Evolutionary conservation across 2,888 invertebrate genomes (phyloP).

Genomic region (Euplagia quadripunctaria): DNA sequence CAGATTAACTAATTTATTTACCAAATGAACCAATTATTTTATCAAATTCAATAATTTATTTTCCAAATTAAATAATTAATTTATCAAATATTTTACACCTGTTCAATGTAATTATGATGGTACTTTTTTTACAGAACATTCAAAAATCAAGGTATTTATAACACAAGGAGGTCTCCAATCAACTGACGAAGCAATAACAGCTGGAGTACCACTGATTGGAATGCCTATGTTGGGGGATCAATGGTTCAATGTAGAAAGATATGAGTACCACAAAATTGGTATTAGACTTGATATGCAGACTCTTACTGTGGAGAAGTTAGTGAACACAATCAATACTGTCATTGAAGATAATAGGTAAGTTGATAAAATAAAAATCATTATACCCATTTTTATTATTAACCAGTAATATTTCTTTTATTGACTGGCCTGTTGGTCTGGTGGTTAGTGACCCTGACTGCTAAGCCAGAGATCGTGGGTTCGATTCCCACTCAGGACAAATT

Average conservation of each 20-base stretch:
- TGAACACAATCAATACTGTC: constrained; percentile 16
- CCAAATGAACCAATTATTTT: too few species aligned
- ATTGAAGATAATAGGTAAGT: constrained; percentile 17
- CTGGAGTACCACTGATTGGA: constrained; percentile 64
- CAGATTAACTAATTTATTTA: too few species aligned
- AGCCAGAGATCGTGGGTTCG: too few species aligned
- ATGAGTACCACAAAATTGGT: constrained; percentile 30
- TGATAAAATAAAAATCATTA: too few species aligned
- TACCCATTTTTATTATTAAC: too few species aligned
- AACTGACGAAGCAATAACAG: constrained; percentile 71
- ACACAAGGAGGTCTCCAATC: constrained; percentile 79
- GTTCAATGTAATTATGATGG: neutral
- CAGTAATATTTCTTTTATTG: too few species aligned
- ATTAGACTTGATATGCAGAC: constrained; percentile 20
- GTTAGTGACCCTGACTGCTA: too few species aligned
- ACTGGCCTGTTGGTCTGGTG: too few species aligned
- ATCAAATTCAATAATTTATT: too few species aligned
- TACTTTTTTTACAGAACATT: constrained; percentile 58
- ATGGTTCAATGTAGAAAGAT: constrained; percentile 64
- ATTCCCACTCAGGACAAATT: too few species aligned
- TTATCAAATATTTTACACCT: neutral
- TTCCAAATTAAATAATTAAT: too few species aligned
- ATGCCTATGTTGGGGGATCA: constrained; percentile 74
- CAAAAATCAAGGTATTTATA: constrained; percentile 76
- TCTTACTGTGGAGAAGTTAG: constrained; percentile 12